Percentiles rank a stretch among this genome's conserved stretches.
Evolutionary conservation across 2,113 vertebrate species (phyloP).

Genomic region (Phalacrocorax aristotelis): DNA sequence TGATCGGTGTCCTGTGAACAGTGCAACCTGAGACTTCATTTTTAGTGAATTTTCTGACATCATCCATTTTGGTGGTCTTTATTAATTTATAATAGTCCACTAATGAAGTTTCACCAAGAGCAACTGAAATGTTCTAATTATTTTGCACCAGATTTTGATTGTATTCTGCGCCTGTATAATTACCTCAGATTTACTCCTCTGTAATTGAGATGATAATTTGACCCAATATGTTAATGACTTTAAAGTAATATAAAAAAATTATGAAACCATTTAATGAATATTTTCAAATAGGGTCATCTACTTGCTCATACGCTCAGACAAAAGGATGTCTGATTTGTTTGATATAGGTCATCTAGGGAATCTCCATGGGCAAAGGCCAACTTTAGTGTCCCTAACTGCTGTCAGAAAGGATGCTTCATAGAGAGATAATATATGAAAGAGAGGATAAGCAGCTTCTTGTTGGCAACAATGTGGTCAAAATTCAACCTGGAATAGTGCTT

Average conservation of each 20-base stretch:
- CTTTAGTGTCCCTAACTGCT: background rate
- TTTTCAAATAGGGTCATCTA: constrained; percentile 58
- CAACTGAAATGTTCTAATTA: constrained; percentile 32
- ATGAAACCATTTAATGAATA: constrained; percentile 59
- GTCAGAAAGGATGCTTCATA: background rate
- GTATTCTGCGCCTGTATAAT: background rate
- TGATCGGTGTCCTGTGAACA: background rate
- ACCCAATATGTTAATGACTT: constrained; percentile 25
- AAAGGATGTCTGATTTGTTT: constrained; percentile 51
- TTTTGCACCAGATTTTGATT: constrained; percentile 25
- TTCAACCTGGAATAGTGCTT: background rate
- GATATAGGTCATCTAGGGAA: constrained; percentile 14
- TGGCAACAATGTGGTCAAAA: background rate
- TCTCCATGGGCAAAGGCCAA: background rate
- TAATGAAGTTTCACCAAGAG: constrained; percentile 1
- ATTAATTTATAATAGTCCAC: constrained; percentile 12
- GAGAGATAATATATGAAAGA: background rate
- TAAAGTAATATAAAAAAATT: constrained; percentile 38
- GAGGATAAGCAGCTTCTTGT: background rate
- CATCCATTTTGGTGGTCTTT: background rate
- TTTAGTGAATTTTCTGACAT: background rate
- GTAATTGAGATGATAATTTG: constrained; percentile 37
- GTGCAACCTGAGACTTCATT: background rate
- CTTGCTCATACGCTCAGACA: constrained; percentile 31
- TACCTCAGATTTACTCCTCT: constrained; percentile 21